Conservation (phyloP, 2,113 vertebrate species). For the Muntiacus reevesi region DNA sequence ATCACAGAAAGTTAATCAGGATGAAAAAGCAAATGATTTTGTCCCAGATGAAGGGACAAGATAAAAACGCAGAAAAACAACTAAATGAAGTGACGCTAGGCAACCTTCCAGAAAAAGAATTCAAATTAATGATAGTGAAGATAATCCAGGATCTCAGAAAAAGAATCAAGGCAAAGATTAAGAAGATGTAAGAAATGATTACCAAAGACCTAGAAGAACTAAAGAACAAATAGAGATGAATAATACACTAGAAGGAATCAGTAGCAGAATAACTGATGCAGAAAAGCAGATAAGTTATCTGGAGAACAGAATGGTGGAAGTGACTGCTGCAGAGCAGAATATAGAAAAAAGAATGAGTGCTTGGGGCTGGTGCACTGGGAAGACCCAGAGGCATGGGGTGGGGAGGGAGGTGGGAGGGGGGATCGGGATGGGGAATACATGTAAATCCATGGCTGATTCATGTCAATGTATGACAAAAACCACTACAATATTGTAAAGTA, state of each 20-base stretch:
- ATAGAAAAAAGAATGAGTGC: neutral
- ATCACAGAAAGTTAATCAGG: neutral
- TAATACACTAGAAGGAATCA: neutral
- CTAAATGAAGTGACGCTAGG: neutral
- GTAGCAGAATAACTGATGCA: neutral
- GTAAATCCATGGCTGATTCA: too few species aligned
- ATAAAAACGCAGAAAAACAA: neutral
- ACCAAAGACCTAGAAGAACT: neutral
- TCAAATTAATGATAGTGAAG: neutral
- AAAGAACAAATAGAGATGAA: neutral
- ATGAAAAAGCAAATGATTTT: neutral
- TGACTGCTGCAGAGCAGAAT: neutral
- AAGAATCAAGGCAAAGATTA: neutral
- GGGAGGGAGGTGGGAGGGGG: too few species aligned
- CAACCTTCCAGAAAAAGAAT: neutral
- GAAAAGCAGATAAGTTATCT: neutral
- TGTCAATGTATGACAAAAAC: too few species aligned
- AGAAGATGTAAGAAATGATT: neutral
- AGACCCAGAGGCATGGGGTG: too few species aligned
- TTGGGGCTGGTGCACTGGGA: too few species aligned
- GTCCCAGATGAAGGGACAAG: neutral
- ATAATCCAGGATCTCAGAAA: neutral
- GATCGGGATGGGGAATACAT: too few species aligned
- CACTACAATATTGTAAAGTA: too few species aligned
- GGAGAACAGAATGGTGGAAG: neutral